phyloP scores from a whole-genome alignment of 1,140 invertebrate species.

The Mylabris phalerata region DNA sequence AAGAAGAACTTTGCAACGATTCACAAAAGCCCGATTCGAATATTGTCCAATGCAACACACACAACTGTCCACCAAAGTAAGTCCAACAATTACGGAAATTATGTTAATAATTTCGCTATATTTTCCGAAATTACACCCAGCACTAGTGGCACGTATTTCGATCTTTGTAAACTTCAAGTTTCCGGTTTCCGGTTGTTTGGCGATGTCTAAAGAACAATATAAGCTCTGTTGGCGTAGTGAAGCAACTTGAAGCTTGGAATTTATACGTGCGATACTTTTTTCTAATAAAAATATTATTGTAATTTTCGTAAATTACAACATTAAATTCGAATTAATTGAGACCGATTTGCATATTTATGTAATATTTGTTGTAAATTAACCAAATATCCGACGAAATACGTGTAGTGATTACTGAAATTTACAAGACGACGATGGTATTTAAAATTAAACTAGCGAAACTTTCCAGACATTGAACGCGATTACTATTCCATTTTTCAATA shows the following conservation, averaged over 20 bases:
- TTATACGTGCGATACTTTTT: no score
- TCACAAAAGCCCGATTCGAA: constrained; percentile 65
- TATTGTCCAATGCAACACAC: constrained; percentile 73
- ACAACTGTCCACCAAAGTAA: constrained; percentile 82
- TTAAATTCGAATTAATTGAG: constrained; percentile 6
- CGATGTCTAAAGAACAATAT: no score
- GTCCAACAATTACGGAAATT: constrained; percentile 35
- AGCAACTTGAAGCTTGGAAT: no score
- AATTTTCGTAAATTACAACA: background rate
- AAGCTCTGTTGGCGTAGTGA: no score
- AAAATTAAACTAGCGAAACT: background rate
- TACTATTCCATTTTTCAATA: no score
- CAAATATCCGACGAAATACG: constrained; percentile 3
- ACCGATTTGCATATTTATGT: constrained; percentile 13
- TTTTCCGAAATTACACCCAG: background rate
- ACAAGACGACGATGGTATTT: no score
- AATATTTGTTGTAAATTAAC: constrained; percentile 16
- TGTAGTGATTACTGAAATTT: constrained; percentile 6
- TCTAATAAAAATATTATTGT: no score
- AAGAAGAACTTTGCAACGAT: constrained; percentile 70
- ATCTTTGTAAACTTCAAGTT: no score
- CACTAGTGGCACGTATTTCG: background rate
- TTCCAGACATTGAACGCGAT: constrained; percentile 1
- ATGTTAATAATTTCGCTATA: no score
- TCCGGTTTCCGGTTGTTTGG: no score